Percentiles rank a stretch among this genome's conserved stretches.
Conservation (phyloP, 2,113 vertebrate species). For the Lucifuga dentata region DNA sequence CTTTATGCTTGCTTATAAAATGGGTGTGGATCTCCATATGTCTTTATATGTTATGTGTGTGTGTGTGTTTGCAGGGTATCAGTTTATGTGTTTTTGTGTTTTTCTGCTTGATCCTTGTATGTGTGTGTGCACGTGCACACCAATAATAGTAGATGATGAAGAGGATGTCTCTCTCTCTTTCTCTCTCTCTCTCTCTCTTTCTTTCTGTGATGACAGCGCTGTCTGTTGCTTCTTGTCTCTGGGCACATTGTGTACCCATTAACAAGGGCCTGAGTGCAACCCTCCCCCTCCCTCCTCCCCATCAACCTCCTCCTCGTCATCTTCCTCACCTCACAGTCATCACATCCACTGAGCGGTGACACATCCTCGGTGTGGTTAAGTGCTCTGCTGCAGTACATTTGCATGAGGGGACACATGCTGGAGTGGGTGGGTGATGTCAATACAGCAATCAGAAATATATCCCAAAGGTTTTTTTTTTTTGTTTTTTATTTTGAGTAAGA, state of each 20-base stretch:
- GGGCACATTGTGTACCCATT: slow-evolving; percentile 65
- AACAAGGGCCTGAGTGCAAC: slow-evolving; percentile 37
- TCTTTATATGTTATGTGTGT: not conserved
- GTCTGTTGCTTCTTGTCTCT: slow-evolving; percentile 64
- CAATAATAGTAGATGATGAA: slow-evolving; percentile 46
- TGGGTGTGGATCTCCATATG: not conserved
- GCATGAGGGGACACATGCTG: not conserved
- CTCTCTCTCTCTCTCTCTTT: slow-evolving; percentile 38
- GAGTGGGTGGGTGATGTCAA: slow-evolving; percentile 27
- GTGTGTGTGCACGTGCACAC: slow-evolving; percentile 10
- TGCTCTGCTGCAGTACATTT: slow-evolving; percentile 25
- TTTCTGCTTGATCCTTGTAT: not conserved
- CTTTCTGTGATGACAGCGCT: slow-evolving; percentile 58
- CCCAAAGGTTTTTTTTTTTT: slow-evolving; percentile 20
- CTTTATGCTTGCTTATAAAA: not conserved
- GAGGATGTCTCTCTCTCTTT: slow-evolving; percentile 13
- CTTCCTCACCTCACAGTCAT: slow-evolving; percentile 32
- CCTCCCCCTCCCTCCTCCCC: not conserved
- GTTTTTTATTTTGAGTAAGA: no score
- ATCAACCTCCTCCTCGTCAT: slow-evolving; percentile 18
- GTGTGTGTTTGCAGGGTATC: slow-evolving; percentile 2
- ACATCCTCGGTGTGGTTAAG: slow-evolving; percentile 34
- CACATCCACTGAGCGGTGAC: slow-evolving; percentile 39
- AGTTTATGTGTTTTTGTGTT: not conserved
- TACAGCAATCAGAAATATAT: slow-evolving; percentile 26